Evolutionary conservation across 2,113 vertebrate species (phyloP), one percentile per base, ranked within the genome.

Genomic region (Fregata magnificens): DNA sequence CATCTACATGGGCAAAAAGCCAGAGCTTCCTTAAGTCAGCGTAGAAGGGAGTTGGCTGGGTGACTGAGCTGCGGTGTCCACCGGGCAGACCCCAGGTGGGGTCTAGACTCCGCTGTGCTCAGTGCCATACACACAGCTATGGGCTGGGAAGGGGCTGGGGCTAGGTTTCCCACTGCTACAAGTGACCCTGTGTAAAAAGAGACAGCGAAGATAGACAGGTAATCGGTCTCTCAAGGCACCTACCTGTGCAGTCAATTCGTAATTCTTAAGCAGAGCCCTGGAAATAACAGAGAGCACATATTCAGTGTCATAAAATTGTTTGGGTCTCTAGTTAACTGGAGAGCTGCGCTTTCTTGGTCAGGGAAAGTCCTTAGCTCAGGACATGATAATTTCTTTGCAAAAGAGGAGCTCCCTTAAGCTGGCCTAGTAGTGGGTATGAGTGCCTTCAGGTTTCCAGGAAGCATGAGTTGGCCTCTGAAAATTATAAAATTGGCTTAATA

Each of bases 91-190:
- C 67, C 16, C 44, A 16, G 20, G 18, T 34, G 17, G 40, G 16
- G 9, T 59, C 36, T 3, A 0, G 44, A 22, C 38, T 58, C 52
- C 8, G 0, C 38, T 16, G 42, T 29, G 44, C 56, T 56, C 36
- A 13, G 36, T 44, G 44, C 25, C n/a, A 7, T 16, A 3, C 20
- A 9, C 32, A 16, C 19, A 31, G 22, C 61, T 59, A 9, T 31
- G 32, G 44, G 26, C 56, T 66, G 59, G 59, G 34, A 53, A 56
- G 32, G 25, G 58, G 24, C 36, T 59, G 31, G 10, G 44, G 11
- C 11, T 28, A 13, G 38, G 13, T 22, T 91, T 71, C n/a, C 55
- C 13, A 10, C 11, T 56, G 59, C 66, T 70, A 52, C 31, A 65
- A 65, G 26, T 47, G 58, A 31, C 24, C n/a, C 47, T 25, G 6